These are phyloP conservation scores for Vulpes lagopus DNA, from an alignment of 2,113 vertebrate genomes.

Conservation along the genomic window DNA sequence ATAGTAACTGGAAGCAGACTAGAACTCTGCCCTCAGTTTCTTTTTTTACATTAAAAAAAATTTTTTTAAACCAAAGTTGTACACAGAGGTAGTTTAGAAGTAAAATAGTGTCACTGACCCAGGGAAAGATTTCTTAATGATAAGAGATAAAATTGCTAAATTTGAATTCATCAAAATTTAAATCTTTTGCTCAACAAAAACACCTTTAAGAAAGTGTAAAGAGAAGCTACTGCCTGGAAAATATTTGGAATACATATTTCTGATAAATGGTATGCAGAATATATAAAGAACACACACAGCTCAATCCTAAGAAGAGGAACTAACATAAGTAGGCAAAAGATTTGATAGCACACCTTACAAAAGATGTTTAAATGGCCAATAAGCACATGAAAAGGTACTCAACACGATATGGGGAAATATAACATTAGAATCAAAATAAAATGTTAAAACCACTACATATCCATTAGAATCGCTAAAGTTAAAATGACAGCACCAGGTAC, in stretches of 20 bases:
- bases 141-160: conserved; percentile 32
- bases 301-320: not conserved
- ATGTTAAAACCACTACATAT: not conserved
- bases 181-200: not conserved
- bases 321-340: not conserved
- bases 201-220: not conserved
- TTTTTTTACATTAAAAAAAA: not conserved
- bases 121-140: not conserved
- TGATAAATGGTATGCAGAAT: not conserved
- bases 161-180: not conserved
- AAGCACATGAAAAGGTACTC: not conserved
- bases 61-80: not conserved
- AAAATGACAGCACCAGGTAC: not conserved
- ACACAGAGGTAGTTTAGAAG: not conserved
- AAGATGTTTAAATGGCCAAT: not conserved
- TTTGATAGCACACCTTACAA: not conserved
- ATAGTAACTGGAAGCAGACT: not conserved
- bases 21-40: not conserved
- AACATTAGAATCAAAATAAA: not conserved
- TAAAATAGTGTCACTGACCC: not conserved
- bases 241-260: not conserved
- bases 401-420: not conserved
- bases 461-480: not conserved
- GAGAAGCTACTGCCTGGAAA: not conserved
- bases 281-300: not conserved